These are phyloP conservation scores for Tragelaphus buxtoni DNA, from an alignment of 2,113 vertebrate species.

Conservation along the genomic window DNA sequence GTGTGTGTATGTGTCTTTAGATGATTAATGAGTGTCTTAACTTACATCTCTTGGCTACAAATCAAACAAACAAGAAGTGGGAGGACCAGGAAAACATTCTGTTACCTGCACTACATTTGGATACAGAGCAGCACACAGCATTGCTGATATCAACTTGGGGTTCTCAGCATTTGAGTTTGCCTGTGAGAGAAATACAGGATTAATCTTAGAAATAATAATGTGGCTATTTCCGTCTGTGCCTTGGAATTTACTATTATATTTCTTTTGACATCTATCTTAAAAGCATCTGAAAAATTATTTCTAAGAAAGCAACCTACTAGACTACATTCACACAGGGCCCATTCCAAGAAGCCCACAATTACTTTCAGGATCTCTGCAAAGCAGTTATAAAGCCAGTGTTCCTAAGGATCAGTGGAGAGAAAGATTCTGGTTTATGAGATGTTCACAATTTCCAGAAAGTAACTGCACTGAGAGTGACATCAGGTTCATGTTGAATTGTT, in stretches of 20 bases:
- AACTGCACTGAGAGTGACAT: neutral
- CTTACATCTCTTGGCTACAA: neutral
- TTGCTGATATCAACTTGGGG: conserved; percentile 92
- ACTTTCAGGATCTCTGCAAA: neutral
- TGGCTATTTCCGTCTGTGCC: neutral
- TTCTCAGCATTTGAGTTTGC: conserved; percentile 95
- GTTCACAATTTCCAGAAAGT: neutral
- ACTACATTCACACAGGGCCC: neutral
- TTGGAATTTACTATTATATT: neutral
- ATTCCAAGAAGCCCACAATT: neutral
- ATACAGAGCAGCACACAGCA: conserved; percentile 97
- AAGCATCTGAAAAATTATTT: neutral
- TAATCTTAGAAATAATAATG: neutral
- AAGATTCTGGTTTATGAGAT: neutral
- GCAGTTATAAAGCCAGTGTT: neutral
- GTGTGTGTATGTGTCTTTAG: neutral
- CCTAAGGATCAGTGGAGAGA: neutral
- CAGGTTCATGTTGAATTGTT: neutral
- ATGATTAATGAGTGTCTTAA: neutral
- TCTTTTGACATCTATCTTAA: neutral
- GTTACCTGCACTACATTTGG: conserved; percentile 97
- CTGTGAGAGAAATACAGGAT: conserved; percentile 74
- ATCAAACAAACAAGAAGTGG: neutral
- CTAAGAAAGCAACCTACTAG: neutral
- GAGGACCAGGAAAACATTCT: neutral